A percentile compares a stretch with the other conserved stretches of the same genome.
Evolutionary conservation across 2,113 vertebrate species (phyloP).

Genomic region (Elachura formosa): DNA sequence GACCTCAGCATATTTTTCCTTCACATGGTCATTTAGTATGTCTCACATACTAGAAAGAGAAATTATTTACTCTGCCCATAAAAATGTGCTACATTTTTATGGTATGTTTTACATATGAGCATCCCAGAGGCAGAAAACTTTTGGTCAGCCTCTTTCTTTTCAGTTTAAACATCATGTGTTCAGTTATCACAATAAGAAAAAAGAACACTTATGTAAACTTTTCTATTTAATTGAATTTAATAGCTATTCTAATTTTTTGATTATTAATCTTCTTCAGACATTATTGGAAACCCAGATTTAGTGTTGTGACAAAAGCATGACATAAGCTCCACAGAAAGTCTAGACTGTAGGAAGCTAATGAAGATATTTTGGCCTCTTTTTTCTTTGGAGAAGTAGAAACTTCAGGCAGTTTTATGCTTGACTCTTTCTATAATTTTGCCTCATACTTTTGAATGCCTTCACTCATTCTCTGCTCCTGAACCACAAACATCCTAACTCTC

Average conservation of each 20-base stretch:
- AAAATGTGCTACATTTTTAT: neutral
- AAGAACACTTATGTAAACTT: neutral
- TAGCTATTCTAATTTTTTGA: neutral
- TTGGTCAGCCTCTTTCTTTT: neutral
- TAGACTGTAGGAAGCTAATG: neutral
- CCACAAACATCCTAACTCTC: neutral
- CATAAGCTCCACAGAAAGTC: neutral
- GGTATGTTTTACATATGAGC: neutral
- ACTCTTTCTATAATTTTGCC: neutral
- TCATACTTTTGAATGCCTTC: neutral
- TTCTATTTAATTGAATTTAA: neutral
- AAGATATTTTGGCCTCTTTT: neutral
- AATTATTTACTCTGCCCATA: neutral
- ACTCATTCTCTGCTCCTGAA: neutral
- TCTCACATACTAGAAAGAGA: neutral
- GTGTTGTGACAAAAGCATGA: neutral
- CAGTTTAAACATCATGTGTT: neutral
- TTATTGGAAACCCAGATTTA: neutral
- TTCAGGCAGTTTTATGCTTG: neutral
- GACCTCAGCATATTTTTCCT: neutral
- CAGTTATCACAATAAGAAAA: neutral
- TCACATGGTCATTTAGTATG: neutral
- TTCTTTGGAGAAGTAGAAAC: neutral
- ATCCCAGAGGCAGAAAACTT: neutral
- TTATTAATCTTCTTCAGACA: neutral